Evolutionary conservation across 2,888 invertebrate genomes (phyloP), one percentile per base, ranked within the genome.

Genomic region (Apotomis turbidana): DNA sequence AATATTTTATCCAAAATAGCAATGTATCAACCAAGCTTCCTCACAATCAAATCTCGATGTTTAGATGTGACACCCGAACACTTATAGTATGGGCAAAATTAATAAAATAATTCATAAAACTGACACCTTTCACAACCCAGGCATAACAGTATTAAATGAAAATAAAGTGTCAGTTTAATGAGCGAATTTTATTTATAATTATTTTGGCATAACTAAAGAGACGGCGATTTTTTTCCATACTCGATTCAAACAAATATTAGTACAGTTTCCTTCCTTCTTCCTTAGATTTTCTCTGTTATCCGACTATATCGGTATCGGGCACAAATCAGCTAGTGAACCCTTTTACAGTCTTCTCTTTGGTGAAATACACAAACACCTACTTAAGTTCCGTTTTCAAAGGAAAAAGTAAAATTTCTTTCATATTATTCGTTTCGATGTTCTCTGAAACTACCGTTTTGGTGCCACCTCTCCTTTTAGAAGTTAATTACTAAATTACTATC

Each of bases 41-140:
- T 55, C 71, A 71, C 71, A 41, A 44, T 12, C 8, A 38, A 27
- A 67, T 70, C 63, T 71, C 54, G 51, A 74, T 74, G 74, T 71
- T 63, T 74, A 71, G 68, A 62, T 0, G 59, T 59, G 15, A 15
- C 68, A 68, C 68, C 68, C 57, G 9, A 52, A 62, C 68, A 68
- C 67, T 51, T 58, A 46, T 57, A 57, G 46, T 15, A 49, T 44
- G 9, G 49, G 49, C 9, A 46, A 44, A 27, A 49, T 61, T 8
- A 62, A 60, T 60, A 59, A 36, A 8, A 10, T 49, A 27, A 51
- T 27, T n/a, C n/a, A 61, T 62, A 62, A 41, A 36, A 15, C 49
- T 12, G 36, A 36, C 49, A 4, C 61, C 36, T 36, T 27, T 27
- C 27, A 27, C 27, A 2, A 27, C 27, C 27, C 27, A 27, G 27